Base-by-base conservation (phyloP, 2,797 vertebrate species). In the Picus viridis region DNA sequence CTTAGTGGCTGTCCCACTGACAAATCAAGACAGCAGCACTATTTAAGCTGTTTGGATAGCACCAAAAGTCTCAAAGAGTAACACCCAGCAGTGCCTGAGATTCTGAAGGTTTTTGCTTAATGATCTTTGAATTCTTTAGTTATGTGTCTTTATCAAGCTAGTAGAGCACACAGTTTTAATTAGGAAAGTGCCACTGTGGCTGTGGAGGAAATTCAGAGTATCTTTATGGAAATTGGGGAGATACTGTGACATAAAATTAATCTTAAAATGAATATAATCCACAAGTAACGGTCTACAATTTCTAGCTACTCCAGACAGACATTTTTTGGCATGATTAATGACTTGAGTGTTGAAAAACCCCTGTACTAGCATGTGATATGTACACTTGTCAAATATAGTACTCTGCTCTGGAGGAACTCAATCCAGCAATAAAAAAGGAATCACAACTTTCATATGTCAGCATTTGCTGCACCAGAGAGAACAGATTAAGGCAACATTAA, bases 341-440 rank as follows among this genome's bases (percentile, higher is more conserved):
- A 91, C 87, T 72, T 68, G 71, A 90, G 59, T 41, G 32, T 83
- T 84, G 92, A 94, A 94, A 94, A 95, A 61, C 27, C 3, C 30
- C 13, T 91, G 92, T 89, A 86, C 89, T 61, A 80, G 64, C 76
- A 69, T 84, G 80, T 95, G 86, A 88, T 90, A 83, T 53, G 49
- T 51, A 30, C 8, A 3, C 43, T 73, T 69, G 78, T 95, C 86
- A 95, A 96, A 95, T 94, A 90, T 51, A 93, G 93, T 51, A 85
- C 39, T 56, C 82, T 89, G 86, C 41, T 77, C 49, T 36, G 61
- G 70, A 90, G 86, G 65, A 94, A 94, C 81, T 62, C 75, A 62
- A 89, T 81, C 64, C 89, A 88, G 87, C 80, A 77, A 75, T 62
- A 82, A 85, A 95, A 95, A 91, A 83, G 77, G 86, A 92, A 94